Percentiles rank a stretch among this genome's conserved stretches.
These are phyloP conservation scores for Kryptolebias ocellatus DNA, from an alignment of 2,797 vertebrate species.

Conservation along the genomic window DNA sequence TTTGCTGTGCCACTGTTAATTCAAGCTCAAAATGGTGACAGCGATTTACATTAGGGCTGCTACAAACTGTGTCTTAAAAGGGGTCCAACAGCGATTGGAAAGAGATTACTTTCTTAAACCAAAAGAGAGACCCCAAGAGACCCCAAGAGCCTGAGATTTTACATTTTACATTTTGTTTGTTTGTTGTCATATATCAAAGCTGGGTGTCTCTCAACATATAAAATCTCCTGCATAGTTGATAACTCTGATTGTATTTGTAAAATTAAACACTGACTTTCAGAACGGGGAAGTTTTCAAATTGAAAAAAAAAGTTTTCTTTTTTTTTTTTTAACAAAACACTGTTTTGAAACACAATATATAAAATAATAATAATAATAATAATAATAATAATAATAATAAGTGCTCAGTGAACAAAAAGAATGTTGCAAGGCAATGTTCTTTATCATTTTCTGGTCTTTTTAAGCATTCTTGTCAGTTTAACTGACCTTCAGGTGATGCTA, in stretches of 20 bases:
- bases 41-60: neutral
- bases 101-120: neutral
- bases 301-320: too few species aligned
- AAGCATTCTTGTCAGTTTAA: slow-evolving; percentile 43
- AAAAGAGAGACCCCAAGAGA: too few species aligned
- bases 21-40: neutral
- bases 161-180: too few species aligned
- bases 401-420: slow-evolving; percentile 23
- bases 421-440: slow-evolving; percentile 8
- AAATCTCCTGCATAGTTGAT: too few species aligned
- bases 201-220: too few species aligned
- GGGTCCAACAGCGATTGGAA: neutral
- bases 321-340: slow-evolving; percentile 21
- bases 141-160: too few species aligned
- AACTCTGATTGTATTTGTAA: too few species aligned
- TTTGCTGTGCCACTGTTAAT: neutral
- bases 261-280: too few species aligned
- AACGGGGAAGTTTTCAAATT: too few species aligned
- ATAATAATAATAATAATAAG: neutral
- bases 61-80: neutral
- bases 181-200: too few species aligned
- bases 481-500: slow-evolving; percentile 71
- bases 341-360: slow-evolving; percentile 14
- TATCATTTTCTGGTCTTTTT: slow-evolving; percentile 39
- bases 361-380: slow-evolving; percentile 23